phyloP scores from a whole-genome alignment of 2,888 invertebrate genomes.

The Poecilus cupreus region DNA sequence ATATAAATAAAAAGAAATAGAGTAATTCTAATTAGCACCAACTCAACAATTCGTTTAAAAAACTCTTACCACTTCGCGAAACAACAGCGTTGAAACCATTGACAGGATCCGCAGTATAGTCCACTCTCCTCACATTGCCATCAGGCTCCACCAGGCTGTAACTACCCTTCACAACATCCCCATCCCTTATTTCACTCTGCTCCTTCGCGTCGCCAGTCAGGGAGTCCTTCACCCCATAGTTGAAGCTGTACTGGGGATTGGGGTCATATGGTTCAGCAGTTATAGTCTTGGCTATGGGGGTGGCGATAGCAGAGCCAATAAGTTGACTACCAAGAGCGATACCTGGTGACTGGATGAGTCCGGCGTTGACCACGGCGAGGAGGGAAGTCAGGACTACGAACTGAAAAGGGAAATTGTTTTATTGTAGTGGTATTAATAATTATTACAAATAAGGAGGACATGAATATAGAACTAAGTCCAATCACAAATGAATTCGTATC shows the following conservation, averaged over 20 bases:
- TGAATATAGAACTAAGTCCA: too few relatives aligned
- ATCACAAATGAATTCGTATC: too few relatives aligned
- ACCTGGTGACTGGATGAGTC: constrained; percentile 45
- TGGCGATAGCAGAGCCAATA: constrained; percentile 60
- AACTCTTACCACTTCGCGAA: background rate
- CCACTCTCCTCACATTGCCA: constrained; percentile 79
- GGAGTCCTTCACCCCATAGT: constrained; percentile 76
- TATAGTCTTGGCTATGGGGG: constrained; percentile 17
- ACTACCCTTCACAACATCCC: constrained; percentile 78
- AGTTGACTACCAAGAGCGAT: constrained; percentile 68
- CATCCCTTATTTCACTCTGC: constrained; percentile 79
- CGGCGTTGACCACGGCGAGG: constrained; percentile 60
- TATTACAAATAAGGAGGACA: too few relatives aligned
- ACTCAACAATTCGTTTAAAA: too few relatives aligned
- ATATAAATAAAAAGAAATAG: too few relatives aligned
- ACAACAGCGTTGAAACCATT: constrained; percentile 77
- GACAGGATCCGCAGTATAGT: constrained; percentile 76
- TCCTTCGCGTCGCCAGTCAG: constrained; percentile 76
- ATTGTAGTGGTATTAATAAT: too few relatives aligned
- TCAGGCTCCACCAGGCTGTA: constrained; percentile 77
- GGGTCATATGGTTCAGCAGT: constrained; percentile 68
- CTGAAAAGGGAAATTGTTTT: constrained; percentile 56
- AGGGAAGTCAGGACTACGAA: constrained; percentile 52
- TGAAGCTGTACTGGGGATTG: constrained; percentile 76
- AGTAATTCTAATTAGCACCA: too few relatives aligned